These are phyloP conservation scores for Xestia sexstrigata DNA, from an alignment of 2,888 invertebrate genomes.

Conservation along the genomic window DNA sequence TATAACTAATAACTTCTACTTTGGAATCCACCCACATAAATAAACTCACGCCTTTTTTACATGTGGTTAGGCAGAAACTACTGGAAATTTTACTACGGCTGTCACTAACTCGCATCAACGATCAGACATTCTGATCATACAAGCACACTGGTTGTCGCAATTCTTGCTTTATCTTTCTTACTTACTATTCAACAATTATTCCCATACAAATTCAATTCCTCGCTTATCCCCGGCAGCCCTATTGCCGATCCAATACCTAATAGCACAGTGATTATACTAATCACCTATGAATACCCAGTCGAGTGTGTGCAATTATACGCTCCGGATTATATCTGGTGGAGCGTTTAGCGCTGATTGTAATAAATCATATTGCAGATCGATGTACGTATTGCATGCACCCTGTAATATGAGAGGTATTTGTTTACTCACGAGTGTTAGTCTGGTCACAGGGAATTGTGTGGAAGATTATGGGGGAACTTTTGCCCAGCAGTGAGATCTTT, in stretches of 20 bases:
- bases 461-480: neutral
- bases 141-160: neutral
- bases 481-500: too few species aligned
- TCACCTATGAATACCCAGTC: constrained; percentile 78
- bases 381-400: constrained; percentile 26
- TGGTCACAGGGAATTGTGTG: neutral
- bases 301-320: constrained; percentile 77
- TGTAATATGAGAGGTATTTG: constrained; percentile 19
- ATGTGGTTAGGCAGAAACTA: neutral
- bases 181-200: neutral
- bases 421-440: neutral
- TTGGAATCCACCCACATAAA: neutral
- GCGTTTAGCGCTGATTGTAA: constrained; percentile 74
- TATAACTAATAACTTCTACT: too few species aligned
- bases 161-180: too few species aligned
- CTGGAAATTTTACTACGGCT: neutral
- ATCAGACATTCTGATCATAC: neutral
- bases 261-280: constrained; percentile 73
- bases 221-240: constrained; percentile 48
- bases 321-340: constrained; percentile 68
- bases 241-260: constrained; percentile 49
- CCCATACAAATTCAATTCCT: constrained; percentile 4
- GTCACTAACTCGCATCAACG: neutral
- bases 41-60: neutral
- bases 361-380: constrained; percentile 70